A percentile compares a stretch with the other conserved stretches of the same genome.
These are phyloP conservation scores for Chymomyza caudatula DNA, from an alignment of 2,888 invertebrate genomes.

Conservation along the genomic window DNA sequence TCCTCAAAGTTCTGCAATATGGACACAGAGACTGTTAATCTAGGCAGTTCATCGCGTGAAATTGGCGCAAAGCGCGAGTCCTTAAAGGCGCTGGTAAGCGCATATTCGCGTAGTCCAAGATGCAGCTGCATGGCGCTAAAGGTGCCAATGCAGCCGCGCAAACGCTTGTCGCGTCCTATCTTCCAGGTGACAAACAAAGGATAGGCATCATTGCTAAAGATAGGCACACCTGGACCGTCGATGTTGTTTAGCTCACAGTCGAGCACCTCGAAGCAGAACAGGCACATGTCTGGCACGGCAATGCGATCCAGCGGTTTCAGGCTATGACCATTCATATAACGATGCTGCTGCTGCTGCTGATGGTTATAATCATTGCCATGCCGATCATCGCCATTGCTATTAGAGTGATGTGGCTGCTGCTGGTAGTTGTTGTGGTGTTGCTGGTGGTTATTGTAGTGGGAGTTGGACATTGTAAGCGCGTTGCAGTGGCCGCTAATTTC, in stretches of 20 bases:
- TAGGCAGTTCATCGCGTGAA: constrained; percentile 93
- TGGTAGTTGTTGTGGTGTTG: constrained; percentile 49
- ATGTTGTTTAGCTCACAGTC: constrained; percentile 95
- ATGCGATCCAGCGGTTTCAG: constrained; percentile 79
- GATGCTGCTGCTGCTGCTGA: constrained; percentile 55
- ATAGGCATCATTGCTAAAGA: constrained; percentile 96
- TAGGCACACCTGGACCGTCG: constrained; percentile 93
- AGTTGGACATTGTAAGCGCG: constrained; percentile 57
- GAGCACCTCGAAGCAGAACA: constrained; percentile 99
- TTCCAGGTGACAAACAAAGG: constrained; percentile 99
- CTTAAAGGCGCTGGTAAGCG: constrained; percentile 97
- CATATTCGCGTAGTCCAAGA: constrained; percentile 95
- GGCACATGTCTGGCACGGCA: constrained; percentile 97
- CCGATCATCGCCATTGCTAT: constrained; percentile 51
- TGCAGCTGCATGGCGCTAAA: constrained; percentile 98
- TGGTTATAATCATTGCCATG: constrained; percentile 32
- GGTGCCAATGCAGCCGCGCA: constrained; percentile 99
- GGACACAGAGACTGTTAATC: constrained; percentile 96
- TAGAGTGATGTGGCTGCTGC: constrained; percentile 48
- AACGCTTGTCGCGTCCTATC: constrained; percentile 95
- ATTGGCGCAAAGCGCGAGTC: constrained; percentile 98
- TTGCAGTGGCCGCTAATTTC: constrained; percentile 25
- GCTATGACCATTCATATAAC: constrained; percentile 78
- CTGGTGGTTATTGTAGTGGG: constrained; percentile 56
- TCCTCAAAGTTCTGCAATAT: constrained; percentile 96